phyloP scores from a whole-genome alignment of 2,888 invertebrate genomes.

The Drosophila acutilabella region DNA sequence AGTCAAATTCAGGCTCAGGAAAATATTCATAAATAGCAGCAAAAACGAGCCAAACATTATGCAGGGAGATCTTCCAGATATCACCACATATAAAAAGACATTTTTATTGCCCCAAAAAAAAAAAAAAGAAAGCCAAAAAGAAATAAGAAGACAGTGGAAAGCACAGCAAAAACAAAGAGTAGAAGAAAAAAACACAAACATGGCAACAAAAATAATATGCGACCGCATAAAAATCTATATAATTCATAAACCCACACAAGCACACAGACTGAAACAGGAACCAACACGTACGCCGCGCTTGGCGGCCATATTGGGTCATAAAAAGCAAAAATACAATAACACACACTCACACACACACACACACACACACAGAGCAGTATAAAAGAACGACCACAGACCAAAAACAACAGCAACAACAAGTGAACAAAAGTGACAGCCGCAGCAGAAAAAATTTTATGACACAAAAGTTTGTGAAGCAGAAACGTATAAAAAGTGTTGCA shows the following conservation, averaged over 20 bases:
- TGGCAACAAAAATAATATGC: slow-evolving; percentile 78
- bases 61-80: slow-evolving; percentile 68
- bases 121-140: background rate
- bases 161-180: slow-evolving; percentile 22
- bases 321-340: slow-evolving; percentile 65
- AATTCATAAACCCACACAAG: slow-evolving; percentile 71
- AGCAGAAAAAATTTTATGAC: slow-evolving; percentile 75
- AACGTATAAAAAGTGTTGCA: slow-evolving; percentile 78
- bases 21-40: slow-evolving; percentile 74
- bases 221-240: slow-evolving; percentile 80
- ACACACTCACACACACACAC: slow-evolving; percentile 24
- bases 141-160: slow-evolving; percentile 18
- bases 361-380: slow-evolving; percentile 32
- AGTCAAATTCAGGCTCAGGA: slow-evolving; percentile 58
- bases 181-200: slow-evolving; percentile 36
- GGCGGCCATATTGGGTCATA: slow-evolving; percentile 81
- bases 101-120: slow-evolving; percentile 63
- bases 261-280: slow-evolving; percentile 36
- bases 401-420: slow-evolving; percentile 28
- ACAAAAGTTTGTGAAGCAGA: slow-evolving; percentile 75
- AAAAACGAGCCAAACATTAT: slow-evolving; percentile 61
- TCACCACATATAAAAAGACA: slow-evolving; percentile 67
- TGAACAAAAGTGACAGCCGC: slow-evolving; percentile 65
- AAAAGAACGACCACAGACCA: slow-evolving; percentile 68
- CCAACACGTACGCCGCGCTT: slow-evolving; percentile 69